phyloP scores from a whole-genome alignment of 2,113 vertebrate species.

The Arenaria interpres region DNA sequence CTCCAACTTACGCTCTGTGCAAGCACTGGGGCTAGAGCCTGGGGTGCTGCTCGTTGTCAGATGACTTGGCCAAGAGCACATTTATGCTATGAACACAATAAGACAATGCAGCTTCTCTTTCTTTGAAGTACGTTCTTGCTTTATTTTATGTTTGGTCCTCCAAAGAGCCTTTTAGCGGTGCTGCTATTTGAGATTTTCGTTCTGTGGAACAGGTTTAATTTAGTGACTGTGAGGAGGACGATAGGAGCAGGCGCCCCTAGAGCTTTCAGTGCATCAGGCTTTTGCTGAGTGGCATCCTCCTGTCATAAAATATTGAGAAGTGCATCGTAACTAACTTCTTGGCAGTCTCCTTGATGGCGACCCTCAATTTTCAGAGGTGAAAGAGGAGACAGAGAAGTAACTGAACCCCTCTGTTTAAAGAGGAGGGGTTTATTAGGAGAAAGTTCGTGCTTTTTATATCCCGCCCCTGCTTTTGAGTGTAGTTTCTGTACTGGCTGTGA shows the following conservation, averaged over 20 bases:
- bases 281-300: not conserved
- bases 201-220: not conserved
- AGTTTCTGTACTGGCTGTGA: not conserved
- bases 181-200: not conserved
- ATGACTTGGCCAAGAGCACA: not conserved
- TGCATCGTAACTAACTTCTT: not conserved
- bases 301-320: not conserved
- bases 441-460: not conserved
- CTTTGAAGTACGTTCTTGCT: not conserved
- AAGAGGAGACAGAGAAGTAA: not conserved
- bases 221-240: not conserved
- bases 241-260: not conserved
- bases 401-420: not conserved
- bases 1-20: not conserved
- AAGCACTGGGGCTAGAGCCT: not conserved
- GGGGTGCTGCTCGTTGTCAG: not conserved
- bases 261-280: not conserved
- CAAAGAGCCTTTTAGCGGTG: not conserved
- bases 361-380: not conserved
- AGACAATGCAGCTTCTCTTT: not conserved
- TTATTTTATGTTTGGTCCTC: not conserved
- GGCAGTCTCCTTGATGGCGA: not conserved
- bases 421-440: not conserved
- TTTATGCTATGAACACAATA: not conserved
- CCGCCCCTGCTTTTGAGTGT: not conserved